phyloP scores from a whole-genome alignment of 2,113 vertebrate species.

The Sitta europaea region DNA sequence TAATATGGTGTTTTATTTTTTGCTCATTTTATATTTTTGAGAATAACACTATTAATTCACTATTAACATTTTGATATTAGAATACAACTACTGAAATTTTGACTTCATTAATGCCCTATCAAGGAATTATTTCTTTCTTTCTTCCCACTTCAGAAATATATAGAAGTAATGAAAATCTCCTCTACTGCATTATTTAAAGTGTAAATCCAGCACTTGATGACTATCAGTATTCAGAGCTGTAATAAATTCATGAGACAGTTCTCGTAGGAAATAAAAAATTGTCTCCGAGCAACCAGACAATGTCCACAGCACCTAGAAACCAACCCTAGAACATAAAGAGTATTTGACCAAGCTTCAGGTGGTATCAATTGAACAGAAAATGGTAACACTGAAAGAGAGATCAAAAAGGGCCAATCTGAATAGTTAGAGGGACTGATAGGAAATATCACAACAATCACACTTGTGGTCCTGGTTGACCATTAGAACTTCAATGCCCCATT shows the following conservation, averaged over 20 bases:
- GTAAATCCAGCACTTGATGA: neutral
- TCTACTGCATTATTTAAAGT: neutral
- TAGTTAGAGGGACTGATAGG: neutral
- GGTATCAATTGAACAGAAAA: neutral
- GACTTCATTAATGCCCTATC: neutral
- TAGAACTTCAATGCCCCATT: neutral
- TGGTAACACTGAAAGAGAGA: rapidly evolving
- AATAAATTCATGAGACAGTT: neutral
- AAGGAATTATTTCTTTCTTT: neutral
- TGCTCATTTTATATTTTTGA: neutral
- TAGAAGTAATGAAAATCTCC: neutral
- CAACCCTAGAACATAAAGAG: neutral
- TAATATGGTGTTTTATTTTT: neutral
- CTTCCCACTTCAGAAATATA: neutral
- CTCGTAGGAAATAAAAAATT: neutral
- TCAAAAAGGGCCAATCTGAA: neutral
- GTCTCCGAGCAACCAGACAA: neutral
- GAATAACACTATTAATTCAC: neutral
- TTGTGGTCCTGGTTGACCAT: rapidly evolving
- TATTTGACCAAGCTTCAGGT: neutral
- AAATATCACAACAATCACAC: neutral
- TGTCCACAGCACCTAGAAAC: neutral
- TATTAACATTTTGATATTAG: neutral
- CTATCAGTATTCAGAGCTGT: neutral
- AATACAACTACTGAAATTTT: neutral